Percentiles rank a stretch among this genome's conserved stretches.
Conservation (phyloP, 1,140 invertebrate genomes). For the Drosophila pandora region DNA sequence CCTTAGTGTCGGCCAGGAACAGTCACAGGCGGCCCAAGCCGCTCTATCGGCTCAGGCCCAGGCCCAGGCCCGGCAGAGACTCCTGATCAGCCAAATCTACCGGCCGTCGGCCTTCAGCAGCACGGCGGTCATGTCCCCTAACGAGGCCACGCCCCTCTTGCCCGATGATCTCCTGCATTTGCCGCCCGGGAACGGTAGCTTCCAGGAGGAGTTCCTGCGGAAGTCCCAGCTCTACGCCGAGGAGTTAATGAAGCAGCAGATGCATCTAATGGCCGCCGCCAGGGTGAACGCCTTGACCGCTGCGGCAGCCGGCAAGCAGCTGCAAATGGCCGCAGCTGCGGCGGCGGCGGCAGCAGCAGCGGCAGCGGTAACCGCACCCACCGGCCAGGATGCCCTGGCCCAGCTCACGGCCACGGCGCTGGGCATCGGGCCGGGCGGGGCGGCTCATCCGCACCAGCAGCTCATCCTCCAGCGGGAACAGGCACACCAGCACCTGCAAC, state of each 20-base stretch:
- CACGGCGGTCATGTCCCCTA: constrained; percentile 40
- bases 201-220: constrained; percentile 81
- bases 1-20: constrained; percentile 88
- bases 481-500: constrained; percentile 37
- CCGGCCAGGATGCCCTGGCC: constrained; percentile 62
- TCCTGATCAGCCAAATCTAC: constrained; percentile 66
- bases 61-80: constrained; percentile 55
- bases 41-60: constrained; percentile 40
- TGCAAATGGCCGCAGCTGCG: constrained; percentile 69
- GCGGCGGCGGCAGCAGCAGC: constrained; percentile 62
- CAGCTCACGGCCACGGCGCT: constrained; percentile 70
- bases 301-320: constrained; percentile 64
- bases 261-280: constrained; percentile 83
- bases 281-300: constrained; percentile 70
- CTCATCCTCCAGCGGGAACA: constrained; percentile 45
- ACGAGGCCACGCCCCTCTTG: background rate
- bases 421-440: constrained; percentile 43
- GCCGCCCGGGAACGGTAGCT: constrained; percentile 32
- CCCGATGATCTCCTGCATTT: constrained; percentile 7
- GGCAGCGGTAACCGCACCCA: constrained; percentile 24
- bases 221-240: constrained; percentile 83
- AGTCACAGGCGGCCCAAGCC: constrained; percentile 64
- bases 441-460: constrained; percentile 53
- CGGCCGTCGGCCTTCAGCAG: constrained; percentile 74
- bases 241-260: constrained; percentile 83